Evolutionary conservation across 1,140 invertebrate genomes (phyloP).

Genomic region (Myzus persicae): DNA sequence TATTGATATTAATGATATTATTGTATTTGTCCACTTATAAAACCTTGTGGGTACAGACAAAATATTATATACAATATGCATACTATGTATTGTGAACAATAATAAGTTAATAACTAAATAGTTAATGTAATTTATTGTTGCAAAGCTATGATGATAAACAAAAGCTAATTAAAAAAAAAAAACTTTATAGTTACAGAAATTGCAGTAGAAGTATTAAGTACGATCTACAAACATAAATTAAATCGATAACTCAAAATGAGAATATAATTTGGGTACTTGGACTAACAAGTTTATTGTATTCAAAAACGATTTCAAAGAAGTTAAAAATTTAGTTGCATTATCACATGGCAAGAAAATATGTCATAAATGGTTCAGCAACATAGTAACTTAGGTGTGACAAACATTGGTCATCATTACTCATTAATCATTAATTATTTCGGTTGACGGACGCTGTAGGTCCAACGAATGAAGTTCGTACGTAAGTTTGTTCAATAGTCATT

Average conservation of each 20-base stretch:
- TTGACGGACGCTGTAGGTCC: neutral
- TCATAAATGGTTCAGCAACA: neutral
- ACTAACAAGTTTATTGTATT: neutral
- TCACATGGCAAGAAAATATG: no score
- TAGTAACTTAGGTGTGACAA: neutral
- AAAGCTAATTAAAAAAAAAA: no score
- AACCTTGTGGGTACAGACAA: neutral
- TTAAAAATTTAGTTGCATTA: neutral
- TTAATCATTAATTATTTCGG: neutral
- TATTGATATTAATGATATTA: slow-evolving; percentile 13
- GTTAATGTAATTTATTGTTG: no score
- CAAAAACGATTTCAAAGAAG: neutral
- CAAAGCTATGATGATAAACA: no score
- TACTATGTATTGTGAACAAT: neutral
- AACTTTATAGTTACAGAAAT: neutral
- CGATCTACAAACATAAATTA: neutral
- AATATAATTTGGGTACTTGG: neutral
- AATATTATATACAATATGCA: no score
- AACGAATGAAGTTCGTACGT: neutral
- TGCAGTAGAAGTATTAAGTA: neutral
- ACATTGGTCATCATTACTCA: neutral
- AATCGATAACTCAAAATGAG: neutral
- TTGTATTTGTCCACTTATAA: neutral
- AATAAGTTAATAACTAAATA: neutral
- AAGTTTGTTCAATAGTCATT: neutral